Evolutionary conservation across 2,797 vertebrate genomes (phyloP).

Genomic region (Salarias fasciatus): DNA sequence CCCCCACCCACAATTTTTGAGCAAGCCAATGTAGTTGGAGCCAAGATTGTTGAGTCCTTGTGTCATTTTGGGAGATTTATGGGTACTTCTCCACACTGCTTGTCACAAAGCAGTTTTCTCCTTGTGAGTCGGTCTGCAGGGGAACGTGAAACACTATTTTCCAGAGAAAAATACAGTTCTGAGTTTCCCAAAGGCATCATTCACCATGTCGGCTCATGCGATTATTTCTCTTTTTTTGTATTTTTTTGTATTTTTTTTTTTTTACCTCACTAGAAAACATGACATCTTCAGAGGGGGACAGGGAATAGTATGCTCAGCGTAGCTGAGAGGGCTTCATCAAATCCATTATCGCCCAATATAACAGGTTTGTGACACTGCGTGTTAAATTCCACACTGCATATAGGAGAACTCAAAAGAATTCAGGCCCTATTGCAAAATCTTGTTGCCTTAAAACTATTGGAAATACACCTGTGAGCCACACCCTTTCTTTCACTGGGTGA

Average conservation of each 20-base stretch:
- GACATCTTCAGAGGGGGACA: constrained; percentile 3
- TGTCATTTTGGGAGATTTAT: constrained; percentile 49
- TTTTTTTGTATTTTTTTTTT: too few relatives aligned
- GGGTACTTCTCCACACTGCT: constrained; percentile 23
- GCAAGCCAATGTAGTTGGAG: constrained; percentile 32
- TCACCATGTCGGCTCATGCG: constrained; percentile 10
- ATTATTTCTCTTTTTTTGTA: constrained; percentile 13
- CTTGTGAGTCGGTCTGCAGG: constrained; percentile 30
- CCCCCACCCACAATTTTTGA: constrained; percentile 18
- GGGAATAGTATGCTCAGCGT: too few relatives aligned
- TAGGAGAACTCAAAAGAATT: too few relatives aligned
- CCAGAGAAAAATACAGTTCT: constrained; percentile 24
- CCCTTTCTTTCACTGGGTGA: too few relatives aligned
- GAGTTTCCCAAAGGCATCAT: constrained; percentile 31
- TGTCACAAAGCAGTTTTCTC: constrained; percentile 45
- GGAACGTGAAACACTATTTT: constrained; percentile 44
- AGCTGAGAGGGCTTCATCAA: neutral
- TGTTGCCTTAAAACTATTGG: too few relatives aligned
- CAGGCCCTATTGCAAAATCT: too few relatives aligned
- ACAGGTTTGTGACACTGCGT: neutral
- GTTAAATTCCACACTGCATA: neutral
- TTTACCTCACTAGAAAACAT: constrained; percentile 1
- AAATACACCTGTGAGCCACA: too few relatives aligned
- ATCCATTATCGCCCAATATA: neutral
- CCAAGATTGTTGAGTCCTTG: constrained; percentile 30